Evolutionary conservation across 2,888 invertebrate species (phyloP), one percentile per base, ranked within the genome.

Genomic region (Gasteruption jaculator): DNA sequence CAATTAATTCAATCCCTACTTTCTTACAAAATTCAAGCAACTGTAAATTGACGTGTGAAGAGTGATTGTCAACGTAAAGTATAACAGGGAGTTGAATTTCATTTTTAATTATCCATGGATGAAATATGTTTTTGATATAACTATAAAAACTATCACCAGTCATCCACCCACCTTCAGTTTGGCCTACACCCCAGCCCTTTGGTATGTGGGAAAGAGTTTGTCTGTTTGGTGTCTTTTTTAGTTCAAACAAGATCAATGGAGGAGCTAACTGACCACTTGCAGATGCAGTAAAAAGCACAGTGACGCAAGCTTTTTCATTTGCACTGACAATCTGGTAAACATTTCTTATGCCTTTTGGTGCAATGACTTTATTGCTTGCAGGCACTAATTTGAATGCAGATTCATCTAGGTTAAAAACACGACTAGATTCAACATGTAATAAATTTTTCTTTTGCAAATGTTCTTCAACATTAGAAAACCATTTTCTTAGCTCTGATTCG

Each of bases 271-370:
- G 26, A 3, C 60, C 53, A 37, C 12, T 25, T 6, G 61, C 63
- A 33, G 44, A 43, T 31, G 61, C 54, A 7, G 42, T 47, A 8
- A 58, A 34, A 8, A 62, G 30, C 1, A 61, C 58, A 4, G 62
- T 63, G n/a, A 63, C 7, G 22, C 45, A 56, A 10, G 57, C 58
- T 50, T 62, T 63, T 43, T 60, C 59, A 14, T 54, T 57, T 3
- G 53, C 48, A 12, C 25, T 37, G 36, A 54, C 53, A 29, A 61
- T 46, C 37, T 50, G 12, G 42, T 58, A 52, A 5, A 54, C 18
- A 45, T 60, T 54, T 39, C 48, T 54, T 11, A 21, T 54, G 5
- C 60, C 58, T 46, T 49, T 62, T 31, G 57, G 55, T 10, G 48
- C 58, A 42, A 62, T 49, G 39, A 61, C 57, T 46, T 21, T 12